Evolutionary conservation across 2,797 vertebrate species (phyloP), one percentile per base, ranked within the genome.

Genomic region (Gastrophryne carolinensis): DNA sequence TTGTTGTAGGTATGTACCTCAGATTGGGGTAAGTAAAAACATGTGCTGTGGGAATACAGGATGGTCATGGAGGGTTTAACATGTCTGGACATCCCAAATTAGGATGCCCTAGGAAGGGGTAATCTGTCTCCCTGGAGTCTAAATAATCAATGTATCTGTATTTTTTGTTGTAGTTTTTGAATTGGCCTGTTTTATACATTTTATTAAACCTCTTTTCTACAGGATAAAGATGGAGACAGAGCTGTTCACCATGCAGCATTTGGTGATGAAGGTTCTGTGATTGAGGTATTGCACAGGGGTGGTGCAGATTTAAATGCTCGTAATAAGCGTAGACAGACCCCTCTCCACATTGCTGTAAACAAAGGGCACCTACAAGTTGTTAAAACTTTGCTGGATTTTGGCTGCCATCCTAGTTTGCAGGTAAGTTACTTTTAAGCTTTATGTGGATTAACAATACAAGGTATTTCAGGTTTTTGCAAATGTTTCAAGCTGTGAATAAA

Each of bases 351-450:
- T 73, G 98, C 98, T 29, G 97, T 99, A 80, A 99, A 99, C 86
- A 99, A 99, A 85, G 98, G 98, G 32, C 98, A 99, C 78, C 90
- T 99, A 73, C 98, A 99, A 83, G 98, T 99, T 81, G 97, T 99
- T 81, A 98, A 99, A 90, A 98, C 97, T 7, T 86, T 99, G 72
- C 84, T 99, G 83, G 98, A 99, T 84, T 97, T 99, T 12, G 96
- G 96, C 84, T 99, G 98, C 85, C 98, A 99, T 83, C 98, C 98
- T 44, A 99, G 98, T 83, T 95, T 99, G 21, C 98, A 99, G 96
- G 97, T 98, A 90, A 83, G 72, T 63, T 4, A 5, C 27, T 37
- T 23, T 60, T 35, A 23, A 32, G 4, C 1, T n/a, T 5, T 34
- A 15, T 47, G 12, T 27, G 26, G n/a, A 2, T 15, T 15, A 39